A percentile compares a stretch with the other conserved stretches of the same genome.
phyloP scores from a whole-genome alignment of 2,888 invertebrate genomes.

The Salticus scenicus region DNA sequence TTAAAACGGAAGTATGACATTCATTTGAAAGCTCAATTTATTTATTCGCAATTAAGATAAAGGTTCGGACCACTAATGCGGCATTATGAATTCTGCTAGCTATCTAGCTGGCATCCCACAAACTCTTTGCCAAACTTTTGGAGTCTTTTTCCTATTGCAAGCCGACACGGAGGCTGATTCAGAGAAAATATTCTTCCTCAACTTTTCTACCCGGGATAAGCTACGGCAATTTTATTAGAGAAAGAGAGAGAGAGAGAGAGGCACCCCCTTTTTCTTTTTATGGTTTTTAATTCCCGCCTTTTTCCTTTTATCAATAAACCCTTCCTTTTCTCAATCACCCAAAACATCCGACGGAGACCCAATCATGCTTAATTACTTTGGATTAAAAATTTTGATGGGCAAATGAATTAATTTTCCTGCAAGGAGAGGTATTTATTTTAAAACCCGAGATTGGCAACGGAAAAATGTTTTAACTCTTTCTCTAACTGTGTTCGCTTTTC shows the following conservation, averaged over 20 bases:
- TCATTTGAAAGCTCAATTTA: neutral
- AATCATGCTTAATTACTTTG: slow-evolving; percentile 68
- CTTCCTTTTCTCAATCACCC: slow-evolving; percentile 4
- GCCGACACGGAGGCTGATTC: neutral
- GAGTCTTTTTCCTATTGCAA: neutral
- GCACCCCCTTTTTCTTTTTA: neutral
- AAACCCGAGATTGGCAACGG: slow-evolving; percentile 43
- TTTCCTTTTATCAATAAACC: slow-evolving; percentile 13
- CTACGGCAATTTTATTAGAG: slow-evolving; percentile 1
- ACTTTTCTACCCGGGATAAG: neutral
- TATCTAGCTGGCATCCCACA: neutral
- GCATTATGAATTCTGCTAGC: neutral
- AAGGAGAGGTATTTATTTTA: slow-evolving; percentile 56
- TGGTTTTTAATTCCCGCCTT: slow-evolving; percentile 25
- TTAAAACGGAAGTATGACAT: neutral
- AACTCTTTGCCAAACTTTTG: neutral
- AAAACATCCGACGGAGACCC: slow-evolving; percentile 28
- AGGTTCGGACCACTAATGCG: neutral
- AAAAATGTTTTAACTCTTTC: slow-evolving; percentile 19
- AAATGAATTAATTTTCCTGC: slow-evolving; percentile 62
- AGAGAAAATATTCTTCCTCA: neutral
- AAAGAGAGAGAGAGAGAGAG: too few relatives aligned
- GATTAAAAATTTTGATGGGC: slow-evolving; percentile 69
- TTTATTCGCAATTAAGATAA: slow-evolving; percentile 12
- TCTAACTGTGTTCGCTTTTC: neutral